phyloP scores from a whole-genome alignment of 1,140 invertebrate genomes.

The Hetaerina americana region DNA sequence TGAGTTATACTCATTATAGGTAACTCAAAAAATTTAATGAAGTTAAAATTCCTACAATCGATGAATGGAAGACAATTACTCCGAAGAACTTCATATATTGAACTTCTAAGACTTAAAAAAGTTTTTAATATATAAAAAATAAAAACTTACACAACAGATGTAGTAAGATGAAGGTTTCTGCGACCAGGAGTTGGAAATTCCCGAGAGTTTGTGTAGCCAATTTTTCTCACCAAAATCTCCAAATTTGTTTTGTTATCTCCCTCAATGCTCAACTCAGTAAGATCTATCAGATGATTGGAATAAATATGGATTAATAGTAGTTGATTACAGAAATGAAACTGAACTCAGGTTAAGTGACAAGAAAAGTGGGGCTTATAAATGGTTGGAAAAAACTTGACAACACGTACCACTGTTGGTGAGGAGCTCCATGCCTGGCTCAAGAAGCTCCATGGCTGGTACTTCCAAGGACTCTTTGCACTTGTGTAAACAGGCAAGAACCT shows the following conservation, averaged over 20 bases:
- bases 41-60: too few relatives aligned
- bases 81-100: too few relatives aligned
- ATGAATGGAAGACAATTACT: too few relatives aligned
- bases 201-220: slow-evolving; percentile 81
- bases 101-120: slow-evolving; percentile 8
- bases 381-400: background rate
- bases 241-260: slow-evolving; percentile 81
- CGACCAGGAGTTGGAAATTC: slow-evolving; percentile 85
- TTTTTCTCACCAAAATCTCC: slow-evolving; percentile 70
- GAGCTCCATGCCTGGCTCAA: slow-evolving; percentile 60
- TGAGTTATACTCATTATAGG: too few relatives aligned
- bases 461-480: slow-evolving; percentile 74
- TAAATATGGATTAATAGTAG: slow-evolving; percentile 10
- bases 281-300: slow-evolving; percentile 37
- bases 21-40: too few relatives aligned
- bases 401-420: slow-evolving; percentile 44
- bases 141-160: slow-evolving; percentile 50
- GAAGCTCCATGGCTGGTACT: slow-evolving; percentile 59
- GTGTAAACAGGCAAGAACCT: slow-evolving; percentile 70
- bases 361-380: background rate
- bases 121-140: slow-evolving; percentile 1
- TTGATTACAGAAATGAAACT: slow-evolving; percentile 11
- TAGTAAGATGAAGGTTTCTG: slow-evolving; percentile 71
- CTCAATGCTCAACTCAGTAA: slow-evolving; percentile 82
- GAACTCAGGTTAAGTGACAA: background rate